Evolutionary conservation across 2,797 vertebrate species (phyloP).

Genomic region (Scarus forsteni): DNA sequence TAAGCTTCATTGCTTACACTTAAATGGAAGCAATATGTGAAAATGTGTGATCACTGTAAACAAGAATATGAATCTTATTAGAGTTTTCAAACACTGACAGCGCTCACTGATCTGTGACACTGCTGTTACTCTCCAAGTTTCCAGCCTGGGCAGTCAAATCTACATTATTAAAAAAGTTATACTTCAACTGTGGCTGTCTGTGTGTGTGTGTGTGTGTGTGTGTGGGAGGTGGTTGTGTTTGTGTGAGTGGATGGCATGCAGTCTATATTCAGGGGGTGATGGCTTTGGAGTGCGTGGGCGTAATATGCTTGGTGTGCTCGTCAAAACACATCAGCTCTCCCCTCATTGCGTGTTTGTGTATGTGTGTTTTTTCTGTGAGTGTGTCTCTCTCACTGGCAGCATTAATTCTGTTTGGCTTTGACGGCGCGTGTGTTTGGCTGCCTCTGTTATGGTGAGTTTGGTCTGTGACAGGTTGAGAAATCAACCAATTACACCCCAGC

Average conservation of each 20-base stretch:
- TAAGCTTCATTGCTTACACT: not conserved
- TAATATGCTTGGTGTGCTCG: constrained; percentile 57
- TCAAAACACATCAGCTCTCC: constrained; percentile 67
- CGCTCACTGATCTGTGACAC: not conserved
- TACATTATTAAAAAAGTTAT: constrained; percentile 13
- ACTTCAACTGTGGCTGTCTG: not conserved
- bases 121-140: not conserved
- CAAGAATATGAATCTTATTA: not conserved
- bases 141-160: not conserved
- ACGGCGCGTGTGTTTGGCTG: constrained; percentile 60
- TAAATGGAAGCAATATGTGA: not conserved
- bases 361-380: constrained; percentile 6
- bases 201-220: constrained; percentile 2
- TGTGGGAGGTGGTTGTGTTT: constrained; percentile 10
- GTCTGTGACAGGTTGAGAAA: constrained; percentile 76
- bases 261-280: constrained; percentile 18
- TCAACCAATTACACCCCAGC: constrained; percentile 65
- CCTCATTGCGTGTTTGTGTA: constrained; percentile 10
- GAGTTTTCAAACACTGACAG: not conserved
- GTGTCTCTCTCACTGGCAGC: constrained; percentile 35
- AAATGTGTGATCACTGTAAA: not conserved
- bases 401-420: constrained; percentile 61
- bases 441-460: constrained; percentile 71
- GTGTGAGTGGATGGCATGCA: constrained; percentile 10
- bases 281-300: constrained; percentile 50